Evolutionary conservation across 2,888 invertebrate species (phyloP).

Genomic region (Lissonota sp.): DNA sequence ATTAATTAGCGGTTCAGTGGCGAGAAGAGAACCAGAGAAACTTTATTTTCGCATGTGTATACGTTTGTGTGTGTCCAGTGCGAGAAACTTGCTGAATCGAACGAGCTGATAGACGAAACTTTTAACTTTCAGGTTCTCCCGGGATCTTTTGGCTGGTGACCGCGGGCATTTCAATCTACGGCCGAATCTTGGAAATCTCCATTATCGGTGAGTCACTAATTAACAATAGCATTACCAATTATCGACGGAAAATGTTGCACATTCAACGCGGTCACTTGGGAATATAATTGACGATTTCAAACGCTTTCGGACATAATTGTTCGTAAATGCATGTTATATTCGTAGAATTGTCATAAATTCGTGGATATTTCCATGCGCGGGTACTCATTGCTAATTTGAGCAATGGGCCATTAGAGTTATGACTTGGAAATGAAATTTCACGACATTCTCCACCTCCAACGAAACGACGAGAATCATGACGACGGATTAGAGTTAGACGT

Average conservation of each 20-base stretch:
- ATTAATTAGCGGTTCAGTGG: slow-evolving; percentile 72
- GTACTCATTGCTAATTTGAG: slow-evolving; percentile 16
- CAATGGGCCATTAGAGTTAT: slow-evolving; percentile 1
- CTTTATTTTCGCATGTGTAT: too few species aligned
- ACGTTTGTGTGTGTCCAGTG: slow-evolving; percentile 5
- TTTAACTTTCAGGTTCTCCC: slow-evolving; percentile 19
- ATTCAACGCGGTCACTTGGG: background rate
- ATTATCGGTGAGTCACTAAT: background rate
- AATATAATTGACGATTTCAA: background rate
- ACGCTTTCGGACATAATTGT: background rate
- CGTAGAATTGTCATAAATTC: slow-evolving; percentile 7
- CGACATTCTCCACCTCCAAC: background rate
- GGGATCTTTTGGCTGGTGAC: background rate
- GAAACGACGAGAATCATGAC: slow-evolving; percentile 13
- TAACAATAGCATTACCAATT: background rate
- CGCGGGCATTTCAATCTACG: background rate
- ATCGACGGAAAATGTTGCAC: background rate
- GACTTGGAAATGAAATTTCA: background rate
- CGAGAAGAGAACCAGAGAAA: slow-evolving; percentile 25
- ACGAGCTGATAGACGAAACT: slow-evolving; percentile 1
- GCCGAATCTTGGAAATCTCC: background rate
- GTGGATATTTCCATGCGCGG: background rate
- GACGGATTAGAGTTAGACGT: slow-evolving; percentile 27
- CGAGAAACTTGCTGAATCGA: slow-evolving; percentile 25
- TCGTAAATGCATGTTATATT: background rate